Conservation (phyloP, 37 sponge, comb jelly and placozoan species). For the Hormiphora californensis region DNA sequence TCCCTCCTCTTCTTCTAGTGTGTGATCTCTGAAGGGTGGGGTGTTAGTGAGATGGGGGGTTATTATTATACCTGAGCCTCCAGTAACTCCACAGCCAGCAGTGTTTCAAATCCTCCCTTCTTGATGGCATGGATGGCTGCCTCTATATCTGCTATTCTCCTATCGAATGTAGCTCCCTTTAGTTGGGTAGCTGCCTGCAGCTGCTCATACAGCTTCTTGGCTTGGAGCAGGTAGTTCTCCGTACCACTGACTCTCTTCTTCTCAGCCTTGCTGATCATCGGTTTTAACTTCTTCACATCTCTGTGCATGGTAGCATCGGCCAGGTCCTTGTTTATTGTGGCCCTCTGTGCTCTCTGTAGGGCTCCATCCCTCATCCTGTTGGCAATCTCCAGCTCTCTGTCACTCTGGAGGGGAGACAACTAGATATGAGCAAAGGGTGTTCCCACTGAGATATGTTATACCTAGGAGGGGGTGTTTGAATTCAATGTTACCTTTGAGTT, state of each 20-base stretch:
- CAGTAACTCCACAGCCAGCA: conserved; percentile 41
- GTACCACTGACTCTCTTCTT: conserved; percentile 46
- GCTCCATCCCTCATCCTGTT: conserved; percentile 54
- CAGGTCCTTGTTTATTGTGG: conserved; percentile 48
- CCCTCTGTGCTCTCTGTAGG: conserved; percentile 10
- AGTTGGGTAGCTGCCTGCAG: conserved; percentile 41
- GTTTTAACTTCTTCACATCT: conserved; percentile 29
- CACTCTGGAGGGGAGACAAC: conserved; percentile 8
- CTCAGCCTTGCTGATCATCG: conserved; percentile 38
- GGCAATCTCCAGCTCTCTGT: conserved; percentile 49
- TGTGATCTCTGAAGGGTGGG: neutral
- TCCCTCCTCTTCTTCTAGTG: too few relatives aligned
- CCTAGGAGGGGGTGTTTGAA: neutral
- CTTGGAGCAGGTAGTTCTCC: conserved; percentile 54
- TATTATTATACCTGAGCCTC: conserved; percentile 36
- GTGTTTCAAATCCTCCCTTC: conserved; percentile 51
- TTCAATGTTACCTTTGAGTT: conserved; percentile 1
- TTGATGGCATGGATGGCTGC: conserved; percentile 43
- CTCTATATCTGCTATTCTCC: conserved; percentile 49
- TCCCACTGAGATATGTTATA: neutral
- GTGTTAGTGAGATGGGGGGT: neutral
- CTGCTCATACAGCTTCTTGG: conserved; percentile 55
- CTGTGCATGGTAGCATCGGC: conserved; percentile 9
- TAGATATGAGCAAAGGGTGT: neutral
- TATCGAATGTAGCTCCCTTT: conserved; percentile 35